phyloP scores from a whole-genome alignment of 2,888 invertebrate genomes.

The Minunthozetes semirufus region DNA sequence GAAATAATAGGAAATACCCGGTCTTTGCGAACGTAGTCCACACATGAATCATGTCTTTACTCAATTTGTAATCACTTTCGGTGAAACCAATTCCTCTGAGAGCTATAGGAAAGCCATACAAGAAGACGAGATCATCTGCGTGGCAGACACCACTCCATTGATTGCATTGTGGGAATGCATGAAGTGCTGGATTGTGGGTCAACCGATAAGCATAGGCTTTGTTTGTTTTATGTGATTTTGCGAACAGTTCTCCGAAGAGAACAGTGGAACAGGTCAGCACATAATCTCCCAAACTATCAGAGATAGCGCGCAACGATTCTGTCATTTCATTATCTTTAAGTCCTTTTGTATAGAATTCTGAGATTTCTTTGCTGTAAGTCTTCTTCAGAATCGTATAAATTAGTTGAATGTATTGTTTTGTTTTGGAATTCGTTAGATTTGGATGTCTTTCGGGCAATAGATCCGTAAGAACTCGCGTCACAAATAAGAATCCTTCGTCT shows the following conservation, averaged over 20 bases:
- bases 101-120: conserved; percentile 32
- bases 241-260: conserved; percentile 28
- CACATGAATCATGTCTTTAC: conserved; percentile 31
- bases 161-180: conserved; percentile 17
- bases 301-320: not conserved
- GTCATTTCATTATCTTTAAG: not conserved
- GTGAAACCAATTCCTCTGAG: conserved; percentile 32
- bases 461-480: not conserved
- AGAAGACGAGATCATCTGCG: conserved; percentile 28
- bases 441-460: not conserved
- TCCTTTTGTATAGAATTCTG: conserved; percentile 27
- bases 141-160: conserved; percentile 36
- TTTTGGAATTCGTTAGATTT: not conserved
- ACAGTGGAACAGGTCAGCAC: conserved; percentile 31
- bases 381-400: conserved; percentile 24
- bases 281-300: conserved; percentile 30
- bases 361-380: not conserved
- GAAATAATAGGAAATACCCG: no score
- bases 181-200: conserved; percentile 19
- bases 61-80: conserved; percentile 27
- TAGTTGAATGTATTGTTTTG: conserved; percentile 25
- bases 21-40: conserved; percentile 31
- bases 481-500: conserved; percentile 32
- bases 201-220: conserved; percentile 33
- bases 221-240: not conserved